Base-by-base conservation (phyloP, 1,140 invertebrate species). In the Sycophila sp. region DNA sequence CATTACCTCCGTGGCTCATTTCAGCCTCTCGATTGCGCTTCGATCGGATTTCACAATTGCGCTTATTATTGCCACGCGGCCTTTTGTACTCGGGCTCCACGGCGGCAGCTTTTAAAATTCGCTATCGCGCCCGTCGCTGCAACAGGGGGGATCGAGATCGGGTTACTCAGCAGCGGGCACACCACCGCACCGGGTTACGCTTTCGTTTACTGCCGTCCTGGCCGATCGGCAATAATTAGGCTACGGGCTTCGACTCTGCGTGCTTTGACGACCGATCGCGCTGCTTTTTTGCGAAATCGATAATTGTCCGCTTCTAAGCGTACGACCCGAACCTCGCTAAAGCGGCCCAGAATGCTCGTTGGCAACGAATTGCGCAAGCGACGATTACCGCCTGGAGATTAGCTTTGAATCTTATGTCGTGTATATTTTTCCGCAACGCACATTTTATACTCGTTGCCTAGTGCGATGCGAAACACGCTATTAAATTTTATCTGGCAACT, bases 31-130 rank as follows among this genome's bases (percentile, higher is more conserved):
- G 76, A 81, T 82, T 80, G 77, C 76, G 69, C 75, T 76, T 79
- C 76, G 80, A 82, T 83, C 82, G 75, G 75, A 77, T 83, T 82
- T 83, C 81, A 83, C 79, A 80, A 83, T 83, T 83, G 81, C 75
- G 77, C 81, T 79, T 80, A 79, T 77, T 80, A 78, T 75, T 64
- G 63, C 28, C 17, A 32, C 28, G 30, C 15, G 55, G 49, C 11
- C 13, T 22, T 53, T 19, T 62, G 22, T 55, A 45, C 30, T 68
- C 10, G 19, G 28, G 42, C 30, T 15, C 8, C 15, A 55, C 66
- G 15, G 32, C 38, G 56, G 58, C 58, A 17, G 49, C 67, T 55
- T 69, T 69, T 62, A 58, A n/a, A 40, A 68, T 56, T 40, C 60
- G 28, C 28, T 22, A 26, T 13, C 63, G 11, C 63, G 58, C 34